Percentiles rank a stretch among this genome's conserved stretches.
phyloP scores from a whole-genome alignment of 1,140 invertebrate genomes.

The Trichonephila clavata region DNA sequence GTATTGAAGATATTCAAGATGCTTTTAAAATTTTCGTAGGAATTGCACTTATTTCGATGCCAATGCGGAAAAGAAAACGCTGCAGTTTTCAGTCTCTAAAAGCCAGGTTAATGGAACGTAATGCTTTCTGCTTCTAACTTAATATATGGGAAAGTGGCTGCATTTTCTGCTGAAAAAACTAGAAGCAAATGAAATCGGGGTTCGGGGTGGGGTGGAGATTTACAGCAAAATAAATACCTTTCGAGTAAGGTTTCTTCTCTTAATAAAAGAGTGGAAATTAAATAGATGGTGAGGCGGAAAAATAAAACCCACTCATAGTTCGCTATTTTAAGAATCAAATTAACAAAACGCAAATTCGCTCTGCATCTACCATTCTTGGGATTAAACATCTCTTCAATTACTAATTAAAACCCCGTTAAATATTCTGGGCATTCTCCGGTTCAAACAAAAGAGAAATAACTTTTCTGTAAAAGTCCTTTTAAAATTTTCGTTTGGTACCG shows the following conservation, averaged over 20 bases:
- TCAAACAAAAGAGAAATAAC: neutral
- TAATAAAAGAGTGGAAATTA: neutral
- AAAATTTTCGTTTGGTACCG: neutral
- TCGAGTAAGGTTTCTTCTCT: neutral
- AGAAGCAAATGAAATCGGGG: neutral
- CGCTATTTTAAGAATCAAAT: constrained; percentile 30
- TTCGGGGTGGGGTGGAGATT: neutral
- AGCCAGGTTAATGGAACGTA: neutral
- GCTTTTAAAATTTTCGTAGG: too few species aligned
- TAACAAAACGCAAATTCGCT: constrained; percentile 4
- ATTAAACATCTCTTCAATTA: constrained; percentile 51
- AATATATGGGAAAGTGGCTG: neutral
- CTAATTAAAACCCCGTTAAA: constrained; percentile 52
- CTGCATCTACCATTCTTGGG: neutral
- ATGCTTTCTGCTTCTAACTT: neutral
- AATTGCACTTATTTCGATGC: too few species aligned
- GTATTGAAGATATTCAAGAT: too few species aligned
- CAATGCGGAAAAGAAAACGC: too few species aligned
- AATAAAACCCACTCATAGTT: neutral
- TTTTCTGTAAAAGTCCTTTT: constrained; percentile 24
- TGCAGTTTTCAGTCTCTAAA: neutral
- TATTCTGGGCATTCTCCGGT: neutral
- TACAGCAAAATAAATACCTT: neutral
- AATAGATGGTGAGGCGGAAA: neutral
- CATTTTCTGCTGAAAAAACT: neutral